phyloP scores from a whole-genome alignment of 2,797 vertebrate species.

The Clarias pachynema region DNA sequence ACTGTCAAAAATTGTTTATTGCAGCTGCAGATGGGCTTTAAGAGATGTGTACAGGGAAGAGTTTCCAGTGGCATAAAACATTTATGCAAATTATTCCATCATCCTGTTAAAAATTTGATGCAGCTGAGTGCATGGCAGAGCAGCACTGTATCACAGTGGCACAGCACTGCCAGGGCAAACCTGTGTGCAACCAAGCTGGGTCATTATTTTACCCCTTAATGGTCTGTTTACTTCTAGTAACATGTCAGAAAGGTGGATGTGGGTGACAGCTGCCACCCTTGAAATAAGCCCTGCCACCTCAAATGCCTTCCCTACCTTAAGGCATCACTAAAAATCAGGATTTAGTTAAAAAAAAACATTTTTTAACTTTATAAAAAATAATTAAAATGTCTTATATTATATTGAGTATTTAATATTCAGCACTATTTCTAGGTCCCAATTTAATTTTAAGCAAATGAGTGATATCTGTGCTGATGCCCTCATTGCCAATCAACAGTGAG shows the following conservation, averaged over 20 bases:
- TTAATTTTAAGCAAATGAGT: no score
- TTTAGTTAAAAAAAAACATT: not conserved
- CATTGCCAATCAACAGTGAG: no score
- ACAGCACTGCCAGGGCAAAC: not conserved
- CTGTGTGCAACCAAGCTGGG: not conserved
- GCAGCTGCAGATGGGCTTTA: not conserved
- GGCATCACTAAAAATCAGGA: not conserved
- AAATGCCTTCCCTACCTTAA: not conserved
- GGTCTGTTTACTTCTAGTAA: not conserved
- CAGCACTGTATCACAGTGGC: not conserved
- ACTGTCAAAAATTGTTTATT: not conserved
- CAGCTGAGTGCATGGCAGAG: not conserved
- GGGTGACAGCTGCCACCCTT: not conserved
- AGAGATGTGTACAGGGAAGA: not conserved
- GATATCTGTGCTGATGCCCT: no score
- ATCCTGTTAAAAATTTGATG: not conserved
- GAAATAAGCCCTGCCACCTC: not conserved
- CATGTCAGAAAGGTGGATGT: not conserved
- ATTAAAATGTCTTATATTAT: not conserved
- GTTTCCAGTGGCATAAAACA: not conserved
- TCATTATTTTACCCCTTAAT: not conserved
- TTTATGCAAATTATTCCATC: not conserved
- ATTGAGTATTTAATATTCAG: not conserved
- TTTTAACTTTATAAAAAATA: not conserved
- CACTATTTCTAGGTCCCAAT: not conserved